A percentile compares a stretch with the other conserved stretches of the same genome.
phyloP scores from a whole-genome alignment of 2,888 invertebrate genomes.

The Erebia ligea region DNA sequence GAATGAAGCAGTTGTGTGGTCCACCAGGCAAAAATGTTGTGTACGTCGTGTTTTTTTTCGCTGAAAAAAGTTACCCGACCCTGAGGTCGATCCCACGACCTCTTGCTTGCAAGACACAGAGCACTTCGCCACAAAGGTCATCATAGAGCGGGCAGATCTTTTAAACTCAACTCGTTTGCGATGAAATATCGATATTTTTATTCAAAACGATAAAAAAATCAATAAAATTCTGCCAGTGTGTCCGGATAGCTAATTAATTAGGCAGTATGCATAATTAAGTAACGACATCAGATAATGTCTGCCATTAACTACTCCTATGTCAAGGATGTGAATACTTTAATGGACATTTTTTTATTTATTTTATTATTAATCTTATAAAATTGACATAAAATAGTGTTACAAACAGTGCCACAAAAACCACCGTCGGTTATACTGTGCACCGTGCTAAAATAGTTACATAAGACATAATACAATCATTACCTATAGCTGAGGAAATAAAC shows the following conservation, averaged over 20 bases:
- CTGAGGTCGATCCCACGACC: background rate
- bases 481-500: too few relatives aligned
- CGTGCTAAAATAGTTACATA: too few relatives aligned
- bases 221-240: conserved; percentile 45
- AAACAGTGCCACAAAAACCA: too few relatives aligned
- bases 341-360: too few relatives aligned
- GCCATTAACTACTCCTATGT: conserved; percentile 43
- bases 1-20: too few relatives aligned
- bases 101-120: background rate
- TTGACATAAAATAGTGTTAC: too few relatives aligned
- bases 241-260: conserved; percentile 45
- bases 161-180: conserved; percentile 20
- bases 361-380: too few relatives aligned
- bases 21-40: background rate
- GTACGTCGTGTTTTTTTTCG: background rate
- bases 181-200: conserved; percentile 52
- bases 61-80: background rate
- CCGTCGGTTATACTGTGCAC: too few relatives aligned
- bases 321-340: conserved; percentile 42
- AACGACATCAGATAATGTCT: conserved; percentile 40
- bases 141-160: conserved; percentile 18
- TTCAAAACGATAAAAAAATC: conserved; percentile 42
- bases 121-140: background rate
- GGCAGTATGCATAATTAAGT: conserved; percentile 46
- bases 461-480: too few relatives aligned